These are phyloP conservation scores for Anas georgica DNA, from an alignment of 2,797 vertebrate genomes.

Conservation along the genomic window DNA sequence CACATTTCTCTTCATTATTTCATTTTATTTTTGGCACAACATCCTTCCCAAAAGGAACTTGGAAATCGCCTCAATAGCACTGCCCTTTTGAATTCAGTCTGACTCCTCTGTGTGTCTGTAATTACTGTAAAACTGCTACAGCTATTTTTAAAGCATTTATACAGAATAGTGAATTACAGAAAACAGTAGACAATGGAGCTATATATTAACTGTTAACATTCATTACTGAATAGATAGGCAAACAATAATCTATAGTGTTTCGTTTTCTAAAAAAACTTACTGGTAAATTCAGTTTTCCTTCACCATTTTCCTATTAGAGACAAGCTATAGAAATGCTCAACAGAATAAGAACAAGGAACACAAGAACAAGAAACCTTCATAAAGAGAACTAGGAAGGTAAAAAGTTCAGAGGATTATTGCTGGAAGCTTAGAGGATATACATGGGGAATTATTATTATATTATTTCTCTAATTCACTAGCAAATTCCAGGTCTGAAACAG, in stretches of 20 bases:
- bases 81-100: not conserved
- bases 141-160: slow-evolving; percentile 35
- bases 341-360: slow-evolving; percentile 9
- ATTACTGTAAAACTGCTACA: not conserved
- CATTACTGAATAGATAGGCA: not conserved
- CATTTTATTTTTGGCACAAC: slow-evolving; percentile 57
- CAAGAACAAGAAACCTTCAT: slow-evolving; percentile 23
- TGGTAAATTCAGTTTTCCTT: slow-evolving; percentile 11
- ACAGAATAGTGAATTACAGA: not conserved
- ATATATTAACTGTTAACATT: not conserved
- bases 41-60: slow-evolving; percentile 64
- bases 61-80: slow-evolving; percentile 19
- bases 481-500: not conserved
- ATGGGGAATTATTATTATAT: slow-evolving; percentile 1
- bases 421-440: slow-evolving; percentile 38
- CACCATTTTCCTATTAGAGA: slow-evolving; percentile 3
- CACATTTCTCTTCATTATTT: slow-evolving; percentile 29
- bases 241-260: slow-evolving; percentile 50
- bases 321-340: not conserved
- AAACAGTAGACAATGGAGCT: slow-evolving; percentile 34
- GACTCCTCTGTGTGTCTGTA: not conserved
- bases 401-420: slow-evolving; percentile 59
- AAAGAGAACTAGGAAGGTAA: slow-evolving; percentile 46
- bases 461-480: slow-evolving; percentile 1
- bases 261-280: slow-evolving; percentile 6